Evolutionary conservation across 1,140 invertebrate genomes (phyloP).

Genomic region (Lasioglossum baleicum): DNA sequence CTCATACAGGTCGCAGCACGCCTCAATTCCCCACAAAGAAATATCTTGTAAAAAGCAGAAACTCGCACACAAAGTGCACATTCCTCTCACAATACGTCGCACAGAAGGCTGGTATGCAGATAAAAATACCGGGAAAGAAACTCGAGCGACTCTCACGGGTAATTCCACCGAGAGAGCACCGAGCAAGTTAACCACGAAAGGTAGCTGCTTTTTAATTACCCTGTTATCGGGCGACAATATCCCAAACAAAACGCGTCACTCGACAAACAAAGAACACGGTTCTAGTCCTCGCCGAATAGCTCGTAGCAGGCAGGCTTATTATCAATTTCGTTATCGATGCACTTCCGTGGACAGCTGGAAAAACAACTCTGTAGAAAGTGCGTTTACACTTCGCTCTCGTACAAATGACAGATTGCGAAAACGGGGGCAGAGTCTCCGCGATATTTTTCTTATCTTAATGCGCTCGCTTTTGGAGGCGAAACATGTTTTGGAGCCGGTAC

Average conservation of each 20-base stretch:
- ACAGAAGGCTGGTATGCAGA: too few relatives aligned
- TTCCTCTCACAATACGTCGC: too few relatives aligned
- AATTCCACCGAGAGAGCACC: too few relatives aligned
- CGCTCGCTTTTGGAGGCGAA: neutral
- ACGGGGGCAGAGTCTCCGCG: conserved; percentile 36
- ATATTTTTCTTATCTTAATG: conserved; percentile 57
- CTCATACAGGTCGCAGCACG: too few relatives aligned
- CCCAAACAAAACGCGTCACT: too few relatives aligned
- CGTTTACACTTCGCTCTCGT: conserved; percentile 55
- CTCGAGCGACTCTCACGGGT: too few relatives aligned
- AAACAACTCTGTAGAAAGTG: conserved; percentile 53
- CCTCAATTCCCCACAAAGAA: too few relatives aligned
- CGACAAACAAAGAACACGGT: neutral
- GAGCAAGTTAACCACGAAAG: neutral
- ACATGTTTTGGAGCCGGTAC: too few relatives aligned
- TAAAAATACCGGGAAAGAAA: too few relatives aligned
- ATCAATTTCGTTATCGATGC: conserved; percentile 49
- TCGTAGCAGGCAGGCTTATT: neutral
- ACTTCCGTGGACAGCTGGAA: conserved; percentile 52
- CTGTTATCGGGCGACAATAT: neutral
- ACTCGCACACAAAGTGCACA: too few relatives aligned
- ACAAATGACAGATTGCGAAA: conserved; percentile 58
- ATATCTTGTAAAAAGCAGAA: too few relatives aligned
- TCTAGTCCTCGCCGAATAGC: neutral
- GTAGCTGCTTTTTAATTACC: neutral